These are phyloP conservation scores for Cataglyphis livida DNA, from an alignment of 2,888 invertebrate species.

Conservation along the genomic window DNA sequence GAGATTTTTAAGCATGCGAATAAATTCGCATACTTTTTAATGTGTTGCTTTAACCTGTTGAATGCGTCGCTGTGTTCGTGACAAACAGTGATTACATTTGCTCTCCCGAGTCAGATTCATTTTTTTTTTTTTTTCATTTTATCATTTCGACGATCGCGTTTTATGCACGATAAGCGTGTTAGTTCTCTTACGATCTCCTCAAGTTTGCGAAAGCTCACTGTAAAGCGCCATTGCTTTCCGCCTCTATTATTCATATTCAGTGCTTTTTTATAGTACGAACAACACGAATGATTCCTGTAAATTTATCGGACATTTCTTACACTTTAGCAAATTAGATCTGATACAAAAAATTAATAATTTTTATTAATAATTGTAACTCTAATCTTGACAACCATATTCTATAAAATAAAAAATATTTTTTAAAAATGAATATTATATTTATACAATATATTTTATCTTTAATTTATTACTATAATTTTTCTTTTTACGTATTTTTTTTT, in stretches of 20 bases:
- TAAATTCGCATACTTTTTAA: conserved; percentile 81
- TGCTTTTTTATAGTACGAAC: background rate
- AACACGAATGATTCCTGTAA: background rate
- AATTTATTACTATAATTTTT: background rate
- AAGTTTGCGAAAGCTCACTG: conserved; percentile 10
- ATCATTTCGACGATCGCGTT: conserved; percentile 68
- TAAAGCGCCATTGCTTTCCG: conserved; percentile 47
- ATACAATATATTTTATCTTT: background rate
- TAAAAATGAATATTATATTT: background rate
- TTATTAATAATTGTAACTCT: background rate
- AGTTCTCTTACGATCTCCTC: conserved; percentile 44
- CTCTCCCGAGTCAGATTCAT: conserved; percentile 76
- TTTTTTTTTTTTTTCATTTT: conserved; percentile 58
- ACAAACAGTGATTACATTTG: conserved; percentile 84
- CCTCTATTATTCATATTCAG: background rate
- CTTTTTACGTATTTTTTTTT: background rate
- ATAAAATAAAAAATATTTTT: background rate
- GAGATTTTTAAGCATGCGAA: conserved; percentile 79
- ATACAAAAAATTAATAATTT: background rate
- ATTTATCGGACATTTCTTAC: background rate
- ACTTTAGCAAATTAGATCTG: background rate
- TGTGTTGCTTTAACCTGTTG: conserved; percentile 84
- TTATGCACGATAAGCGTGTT: conserved; percentile 68
- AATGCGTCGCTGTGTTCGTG: conserved; percentile 82
- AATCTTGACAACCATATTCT: background rate